A percentile compares a stretch with the other conserved stretches of the same genome.
Evolutionary conservation across 2,113 vertebrate species (phyloP).

Genomic region (Charina bottae): DNA sequence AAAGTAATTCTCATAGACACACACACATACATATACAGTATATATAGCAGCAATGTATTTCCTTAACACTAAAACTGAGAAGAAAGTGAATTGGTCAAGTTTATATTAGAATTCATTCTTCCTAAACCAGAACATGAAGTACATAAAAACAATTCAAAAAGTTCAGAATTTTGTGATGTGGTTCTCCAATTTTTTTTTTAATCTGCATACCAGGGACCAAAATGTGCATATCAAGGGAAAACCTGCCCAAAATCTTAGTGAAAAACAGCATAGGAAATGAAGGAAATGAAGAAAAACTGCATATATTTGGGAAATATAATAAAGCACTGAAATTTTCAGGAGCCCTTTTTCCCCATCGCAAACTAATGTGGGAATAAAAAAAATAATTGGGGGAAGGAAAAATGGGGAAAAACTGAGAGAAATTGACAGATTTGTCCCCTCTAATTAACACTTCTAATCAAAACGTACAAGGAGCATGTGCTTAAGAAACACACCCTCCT

Average conservation of each 20-base stretch:
- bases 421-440: neutral
- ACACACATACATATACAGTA: neutral
- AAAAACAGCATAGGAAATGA: neutral
- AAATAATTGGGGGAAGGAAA: neutral
- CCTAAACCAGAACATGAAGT: neutral
- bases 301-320: neutral
- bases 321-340: neutral
- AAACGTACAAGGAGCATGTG: neutral
- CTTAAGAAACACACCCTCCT: neutral
- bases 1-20: neutral
- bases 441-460: neutral
- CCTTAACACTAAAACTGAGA: neutral
- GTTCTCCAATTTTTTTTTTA: neutral
- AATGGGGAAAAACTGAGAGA: neutral
- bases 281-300: neutral
- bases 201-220: neutral
- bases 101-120: neutral
- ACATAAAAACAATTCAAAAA: neutral
- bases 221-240: neutral
- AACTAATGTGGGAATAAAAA: neutral
- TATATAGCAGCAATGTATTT: neutral
- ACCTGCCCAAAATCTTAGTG: neutral
- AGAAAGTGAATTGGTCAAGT: neutral
- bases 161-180: neutral
- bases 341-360: neutral